Percentiles rank a stretch among this genome's conserved stretches.
Evolutionary conservation across 2,113 vertebrate genomes (phyloP).

Genomic region (Condylura cristata): DNA sequence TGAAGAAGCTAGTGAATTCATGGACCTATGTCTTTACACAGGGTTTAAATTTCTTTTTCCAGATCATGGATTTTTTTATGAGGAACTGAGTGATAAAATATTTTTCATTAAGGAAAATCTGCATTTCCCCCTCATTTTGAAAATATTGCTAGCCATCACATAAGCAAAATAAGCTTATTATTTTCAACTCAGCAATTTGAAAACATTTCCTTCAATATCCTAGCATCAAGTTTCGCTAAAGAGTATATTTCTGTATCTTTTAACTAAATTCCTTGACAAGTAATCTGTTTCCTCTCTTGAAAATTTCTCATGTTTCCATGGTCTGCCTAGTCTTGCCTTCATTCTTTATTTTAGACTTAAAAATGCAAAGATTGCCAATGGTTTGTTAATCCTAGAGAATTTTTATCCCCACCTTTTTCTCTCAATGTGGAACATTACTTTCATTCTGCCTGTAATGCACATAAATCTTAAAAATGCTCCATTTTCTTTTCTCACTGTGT

Average conservation of each 20-base stretch:
- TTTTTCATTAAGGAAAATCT: background rate
- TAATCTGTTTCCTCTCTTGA: background rate
- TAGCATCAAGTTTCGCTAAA: background rate
- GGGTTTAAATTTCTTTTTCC: background rate
- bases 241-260: background rate
- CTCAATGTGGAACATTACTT: background rate
- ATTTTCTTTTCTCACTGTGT: background rate
- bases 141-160: background rate
- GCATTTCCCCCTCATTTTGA: background rate
- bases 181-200: background rate
- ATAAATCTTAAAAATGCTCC: background rate
- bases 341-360: background rate
- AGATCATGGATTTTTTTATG: background rate
- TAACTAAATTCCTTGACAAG: background rate
- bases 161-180: slow-evolving; percentile 1
- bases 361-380: background rate
- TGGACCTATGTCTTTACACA: background rate
- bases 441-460: background rate
- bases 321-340: background rate
- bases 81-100: background rate
- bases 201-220: background rate
- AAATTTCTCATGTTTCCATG: background rate
- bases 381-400: background rate
- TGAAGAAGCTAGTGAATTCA: background rate
- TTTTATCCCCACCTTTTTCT: background rate